Evolutionary conservation across 2,113 vertebrate genomes (phyloP).

Genomic region (Meleagris gallopavo): DNA sequence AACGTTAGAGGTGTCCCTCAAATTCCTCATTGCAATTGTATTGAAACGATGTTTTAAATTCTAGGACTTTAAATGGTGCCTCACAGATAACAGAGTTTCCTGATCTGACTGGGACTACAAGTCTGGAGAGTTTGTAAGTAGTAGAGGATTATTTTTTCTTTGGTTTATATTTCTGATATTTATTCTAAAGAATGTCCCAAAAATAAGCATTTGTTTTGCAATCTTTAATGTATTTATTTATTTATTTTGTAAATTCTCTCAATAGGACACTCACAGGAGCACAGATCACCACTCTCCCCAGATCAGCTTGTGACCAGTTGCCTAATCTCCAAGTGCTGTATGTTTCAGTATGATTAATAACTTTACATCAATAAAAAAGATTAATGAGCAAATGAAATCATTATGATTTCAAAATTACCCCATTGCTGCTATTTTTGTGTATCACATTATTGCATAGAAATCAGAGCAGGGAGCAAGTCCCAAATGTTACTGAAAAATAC

Average conservation of each 20-base stretch:
- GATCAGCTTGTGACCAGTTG: conserved; percentile 87
- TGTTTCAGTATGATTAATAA: conserved; percentile 76
- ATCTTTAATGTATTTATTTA: background rate
- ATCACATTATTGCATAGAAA: background rate
- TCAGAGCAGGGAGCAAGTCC: background rate
- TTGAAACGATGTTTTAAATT: conserved; percentile 10
- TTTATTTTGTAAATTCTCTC: conserved; percentile 51
- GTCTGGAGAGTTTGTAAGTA: conserved; percentile 93
- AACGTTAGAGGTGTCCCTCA: background rate
- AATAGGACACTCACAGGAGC: conserved; percentile 92
- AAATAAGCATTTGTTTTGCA: background rate
- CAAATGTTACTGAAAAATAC: background rate
- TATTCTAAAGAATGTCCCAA: conserved; percentile 12
- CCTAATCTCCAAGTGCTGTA: conserved; percentile 92
- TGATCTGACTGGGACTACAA: conserved; percentile 90
- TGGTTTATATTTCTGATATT: background rate
- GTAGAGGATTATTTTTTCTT: background rate
- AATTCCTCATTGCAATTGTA: background rate
- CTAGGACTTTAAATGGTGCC: conserved; percentile 92
- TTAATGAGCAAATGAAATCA: conserved; percentile 1
- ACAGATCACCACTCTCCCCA: conserved; percentile 87
- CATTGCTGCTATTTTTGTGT: background rate
- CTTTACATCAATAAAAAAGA: conserved; percentile 4
- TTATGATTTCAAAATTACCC: conserved; percentile 5
- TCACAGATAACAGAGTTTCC: conserved; percentile 92